Evolutionary conservation across 2,888 invertebrate genomes (phyloP).

Genomic region (Drosophila anomelani): DNA sequence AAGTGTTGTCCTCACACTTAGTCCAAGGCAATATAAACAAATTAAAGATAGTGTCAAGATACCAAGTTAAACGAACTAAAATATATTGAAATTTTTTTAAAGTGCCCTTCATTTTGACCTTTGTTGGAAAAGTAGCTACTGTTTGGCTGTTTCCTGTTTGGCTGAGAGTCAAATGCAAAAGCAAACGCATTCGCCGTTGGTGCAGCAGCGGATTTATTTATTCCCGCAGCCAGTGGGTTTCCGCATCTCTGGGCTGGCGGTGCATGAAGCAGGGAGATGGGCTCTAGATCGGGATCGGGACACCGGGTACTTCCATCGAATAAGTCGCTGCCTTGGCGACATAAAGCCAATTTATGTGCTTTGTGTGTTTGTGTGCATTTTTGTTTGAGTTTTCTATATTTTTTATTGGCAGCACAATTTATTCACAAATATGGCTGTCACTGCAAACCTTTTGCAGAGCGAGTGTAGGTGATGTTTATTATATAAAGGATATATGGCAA

Average conservation of each 20-base stretch:
- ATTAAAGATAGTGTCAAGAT: no score
- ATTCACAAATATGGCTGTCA: conserved; percentile 46
- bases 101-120: conserved; percentile 19
- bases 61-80: no score
- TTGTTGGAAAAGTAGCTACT: conserved; percentile 39
- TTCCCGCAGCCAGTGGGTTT: conserved; percentile 35
- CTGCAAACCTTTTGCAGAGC: neutral
- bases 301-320: conserved; percentile 1
- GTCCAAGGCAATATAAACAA: no score
- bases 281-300: neutral
- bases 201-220: conserved; percentile 41
- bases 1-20: neutral
- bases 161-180: conserved; percentile 32
- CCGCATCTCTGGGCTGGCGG: conserved; percentile 4
- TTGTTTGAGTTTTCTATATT: conserved; percentile 51
- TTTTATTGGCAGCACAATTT: conserved; percentile 66
- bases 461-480: conserved; percentile 40
- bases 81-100: neutral
- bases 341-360: conserved; percentile 67
- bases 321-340: conserved; percentile 59
- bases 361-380: conserved; percentile 46
- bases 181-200: conserved; percentile 9
- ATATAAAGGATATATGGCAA: conserved; percentile 35
- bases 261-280: conserved; percentile 1
- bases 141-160: conserved; percentile 31